Evolutionary conservation across 2,888 invertebrate species (phyloP).

Genomic region (Colostygia pectinataria): DNA sequence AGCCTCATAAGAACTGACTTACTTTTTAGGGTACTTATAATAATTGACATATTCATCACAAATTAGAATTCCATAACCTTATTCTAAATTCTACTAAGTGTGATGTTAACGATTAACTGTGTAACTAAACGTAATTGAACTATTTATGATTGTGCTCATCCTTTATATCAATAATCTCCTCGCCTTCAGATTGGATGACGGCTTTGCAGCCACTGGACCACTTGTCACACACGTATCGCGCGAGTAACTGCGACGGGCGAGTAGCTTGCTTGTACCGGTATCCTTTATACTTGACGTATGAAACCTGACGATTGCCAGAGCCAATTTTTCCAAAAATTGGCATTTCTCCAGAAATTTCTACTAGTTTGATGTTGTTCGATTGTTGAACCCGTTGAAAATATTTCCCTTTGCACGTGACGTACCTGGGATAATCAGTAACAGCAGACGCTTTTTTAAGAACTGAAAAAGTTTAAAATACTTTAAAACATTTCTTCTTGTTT

Average conservation of each 20-base stretch:
- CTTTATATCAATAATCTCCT: constrained; percentile 4
- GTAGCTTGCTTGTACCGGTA: constrained; percentile 7
- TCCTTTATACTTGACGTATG: constrained; percentile 5
- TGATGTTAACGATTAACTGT: too few relatives aligned
- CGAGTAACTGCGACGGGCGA: neutral
- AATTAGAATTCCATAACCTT: too few relatives aligned
- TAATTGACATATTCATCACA: too few relatives aligned
- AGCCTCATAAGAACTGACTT: too few relatives aligned
- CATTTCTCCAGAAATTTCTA: neutral
- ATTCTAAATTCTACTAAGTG: too few relatives aligned
- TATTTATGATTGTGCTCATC: constrained; percentile 11
- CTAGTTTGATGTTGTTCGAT: neutral
- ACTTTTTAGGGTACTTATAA: too few relatives aligned
- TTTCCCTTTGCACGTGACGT: constrained; percentile 10
- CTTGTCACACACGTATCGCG: constrained; percentile 35
- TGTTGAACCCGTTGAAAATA: neutral
- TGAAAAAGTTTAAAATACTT: neutral
- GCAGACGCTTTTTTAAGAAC: neutral
- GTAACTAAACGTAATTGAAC: too few relatives aligned
- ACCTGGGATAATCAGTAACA: neutral
- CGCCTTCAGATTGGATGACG: neutral
- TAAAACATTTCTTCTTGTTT: too few relatives aligned
- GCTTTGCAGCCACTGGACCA: constrained; percentile 29
- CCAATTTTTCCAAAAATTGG: constrained; percentile 2
- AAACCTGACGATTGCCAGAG: neutral